phyloP scores from a whole-genome alignment of 2,113 vertebrate genomes.

The Atractosteus spatula region DNA sequence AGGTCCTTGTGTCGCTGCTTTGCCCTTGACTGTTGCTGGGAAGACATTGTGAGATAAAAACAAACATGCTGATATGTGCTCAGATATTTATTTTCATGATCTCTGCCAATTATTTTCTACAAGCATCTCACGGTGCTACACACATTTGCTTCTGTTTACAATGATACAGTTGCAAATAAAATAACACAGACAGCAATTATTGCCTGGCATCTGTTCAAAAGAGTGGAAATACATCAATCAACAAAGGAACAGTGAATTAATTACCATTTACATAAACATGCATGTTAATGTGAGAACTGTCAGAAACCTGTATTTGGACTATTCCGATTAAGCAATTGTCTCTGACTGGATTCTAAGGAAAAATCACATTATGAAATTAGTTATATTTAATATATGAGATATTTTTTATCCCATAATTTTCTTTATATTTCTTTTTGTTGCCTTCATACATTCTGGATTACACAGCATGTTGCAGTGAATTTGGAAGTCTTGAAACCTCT shows the following conservation, averaged over 20 bases:
- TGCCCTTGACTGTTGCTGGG: no score
- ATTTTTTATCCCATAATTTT: no score
- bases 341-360: background rate
- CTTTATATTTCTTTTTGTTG: no score
- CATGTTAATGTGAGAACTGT: conserved; percentile 43
- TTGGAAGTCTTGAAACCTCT: no score
- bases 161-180: conserved; percentile 50
- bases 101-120: conserved; percentile 22
- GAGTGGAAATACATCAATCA: conserved; percentile 52
- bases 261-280: conserved; percentile 53
- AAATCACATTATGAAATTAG: no score
- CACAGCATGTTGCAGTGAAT: no score
- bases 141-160: conserved; percentile 61
- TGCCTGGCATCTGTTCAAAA: conserved; percentile 45
- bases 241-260: conserved; percentile 62
- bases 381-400: no score
- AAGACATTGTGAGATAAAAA: no score
- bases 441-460: no score
- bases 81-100: conserved; percentile 22
- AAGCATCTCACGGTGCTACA: background rate
- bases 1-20: no score
- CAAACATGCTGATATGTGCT: background rate
- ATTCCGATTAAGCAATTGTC: conserved; percentile 22
- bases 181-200: conserved; percentile 57
- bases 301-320: conserved; percentile 24